Base-by-base conservation (phyloP, 2,113 vertebrate genomes). In the Elachura formosa region DNA sequence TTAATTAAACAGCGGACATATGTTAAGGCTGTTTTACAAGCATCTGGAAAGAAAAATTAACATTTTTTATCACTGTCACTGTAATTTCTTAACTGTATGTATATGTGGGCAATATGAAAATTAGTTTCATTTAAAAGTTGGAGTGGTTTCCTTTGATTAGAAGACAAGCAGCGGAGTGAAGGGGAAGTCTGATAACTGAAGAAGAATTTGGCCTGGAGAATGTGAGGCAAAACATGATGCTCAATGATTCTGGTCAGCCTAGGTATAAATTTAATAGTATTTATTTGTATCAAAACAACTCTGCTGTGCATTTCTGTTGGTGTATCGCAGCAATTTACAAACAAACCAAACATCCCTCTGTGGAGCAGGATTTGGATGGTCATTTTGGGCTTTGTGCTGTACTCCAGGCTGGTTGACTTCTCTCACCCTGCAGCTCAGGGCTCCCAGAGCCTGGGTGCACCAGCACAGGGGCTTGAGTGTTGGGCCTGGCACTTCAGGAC, bases 1-100 rank as follows among this genome's bases (percentile, higher is more conserved):
- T 97, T 98, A 98, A 98, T 98, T 98, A 98, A 98, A 97, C 97
- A 94, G 95, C 58, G 89, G 97, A 97, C 97, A 97, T 98, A 97
- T 97, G 97, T 96, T 97, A 97, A 93, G 93, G 88, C 95, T 96
- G 96, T 95, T 97, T 97, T 97, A 97, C 97, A 97, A 97, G 97
- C 97, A 97, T 97, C 97, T 97, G 97, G 97, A 97, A 97, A 96
- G 97, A 97, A 97, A 97, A 97, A 97, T 94, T 97, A 97, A 96
- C 96, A 97, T 97, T 97, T 97, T 97, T 97, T 97, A 96, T 97
- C 97, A 97, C 96, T 97, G 97, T 97, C 97, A 97, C 91, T 94
- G 84, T 96, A 97, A 97, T 97, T 97, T 97, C 95, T 96, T 97
- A 97, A 97, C 94, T 96, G 93, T 96, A 95, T 93, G 81, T 96